Percentiles rank a stretch among this genome's conserved stretches.
phyloP scores from a whole-genome alignment of 2,888 invertebrate species.

The Catocala fraxini region DNA sequence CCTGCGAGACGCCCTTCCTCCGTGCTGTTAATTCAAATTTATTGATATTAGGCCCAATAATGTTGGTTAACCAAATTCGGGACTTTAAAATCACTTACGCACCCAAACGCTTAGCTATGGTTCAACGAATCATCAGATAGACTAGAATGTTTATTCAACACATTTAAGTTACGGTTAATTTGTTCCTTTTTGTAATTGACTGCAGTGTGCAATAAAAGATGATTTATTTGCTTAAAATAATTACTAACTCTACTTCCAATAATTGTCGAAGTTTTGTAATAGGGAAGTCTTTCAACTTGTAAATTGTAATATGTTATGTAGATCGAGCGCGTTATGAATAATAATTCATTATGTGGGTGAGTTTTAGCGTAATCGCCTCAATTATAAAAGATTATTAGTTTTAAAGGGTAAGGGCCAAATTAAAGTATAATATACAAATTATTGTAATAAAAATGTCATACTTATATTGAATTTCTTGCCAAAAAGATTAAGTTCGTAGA shows the following conservation, averaged over 20 bases:
- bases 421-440: too few species aligned
- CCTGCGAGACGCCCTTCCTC: too few species aligned
- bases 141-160: not conserved
- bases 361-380: slow-evolving; percentile 13
- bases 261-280: slow-evolving; percentile 12
- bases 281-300: slow-evolving; percentile 7
- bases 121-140: not conserved
- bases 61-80: too few species aligned
- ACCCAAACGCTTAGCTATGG: not conserved
- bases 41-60: too few species aligned
- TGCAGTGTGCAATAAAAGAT: not conserved
- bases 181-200: not conserved
- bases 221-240: slow-evolving; percentile 5
- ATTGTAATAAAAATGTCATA: too few species aligned
- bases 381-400: not conserved
- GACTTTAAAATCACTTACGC: too few species aligned
- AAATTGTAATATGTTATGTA: slow-evolving; percentile 6
- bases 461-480: too few species aligned
- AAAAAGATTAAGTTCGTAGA: too few species aligned
- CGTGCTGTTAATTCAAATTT: too few species aligned
- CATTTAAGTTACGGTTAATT: slow-evolving; percentile 2
- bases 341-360: slow-evolving; percentile 16
- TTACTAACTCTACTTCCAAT: not conserved
- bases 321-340: slow-evolving; percentile 15
- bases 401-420: too few species aligned